Base-by-base conservation (phyloP, 2,113 vertebrate genomes). In the Microcebus jonahi region DNA sequence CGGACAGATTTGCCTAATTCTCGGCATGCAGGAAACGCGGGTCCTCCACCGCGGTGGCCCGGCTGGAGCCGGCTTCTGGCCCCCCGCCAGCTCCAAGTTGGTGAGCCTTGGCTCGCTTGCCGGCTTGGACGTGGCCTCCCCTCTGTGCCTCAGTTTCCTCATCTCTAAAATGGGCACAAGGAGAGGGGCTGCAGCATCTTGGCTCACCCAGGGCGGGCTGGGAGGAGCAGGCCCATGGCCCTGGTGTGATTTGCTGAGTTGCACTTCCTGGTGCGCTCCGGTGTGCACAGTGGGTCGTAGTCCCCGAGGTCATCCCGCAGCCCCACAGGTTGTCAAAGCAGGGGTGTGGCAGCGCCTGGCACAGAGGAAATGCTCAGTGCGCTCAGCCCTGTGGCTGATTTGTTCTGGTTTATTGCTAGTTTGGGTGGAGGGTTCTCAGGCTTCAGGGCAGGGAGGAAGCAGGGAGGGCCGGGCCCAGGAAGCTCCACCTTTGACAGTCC, bases 341-440 rank as follows among this genome's bases (percentile, higher is more conserved):
- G 7, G 25, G 21, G 75, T 8, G 0, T 8, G 50, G 61, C 73
- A 31, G 57, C 2, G 0, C 21, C 57, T n/a, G 7, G n/a, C 0
- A 1, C 57, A 70, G 63, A 50, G 20, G 20, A 65, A 5, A 23
- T n/a, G 76, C 48, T 65, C 57, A 0, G 1, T 68, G 57, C 6
- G 53, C 17, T 86, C 13, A 20, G 45, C 31, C 5, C 61, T 29
- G 5, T 67, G 21, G 6, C 65, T 53, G 2, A 29, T 67, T 29
- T 67, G 39, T 70, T 42, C 9, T 21, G 53, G 29, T 48, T 13
- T 23, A 31, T 21, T 63, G 70, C 65, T 57, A 48, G 23, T 90
- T 55, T 48, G 81, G 36, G 17, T 73, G 75, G 2, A 5, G 63
- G 45, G 11, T 81, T 55, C 25, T 73, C 80, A 48, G 63, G 21